Percentiles rank a stretch among this genome's conserved stretches.
These are phyloP conservation scores for Athalia circularis DNA, from an alignment of 2,888 invertebrate species.

Conservation along the genomic window DNA sequence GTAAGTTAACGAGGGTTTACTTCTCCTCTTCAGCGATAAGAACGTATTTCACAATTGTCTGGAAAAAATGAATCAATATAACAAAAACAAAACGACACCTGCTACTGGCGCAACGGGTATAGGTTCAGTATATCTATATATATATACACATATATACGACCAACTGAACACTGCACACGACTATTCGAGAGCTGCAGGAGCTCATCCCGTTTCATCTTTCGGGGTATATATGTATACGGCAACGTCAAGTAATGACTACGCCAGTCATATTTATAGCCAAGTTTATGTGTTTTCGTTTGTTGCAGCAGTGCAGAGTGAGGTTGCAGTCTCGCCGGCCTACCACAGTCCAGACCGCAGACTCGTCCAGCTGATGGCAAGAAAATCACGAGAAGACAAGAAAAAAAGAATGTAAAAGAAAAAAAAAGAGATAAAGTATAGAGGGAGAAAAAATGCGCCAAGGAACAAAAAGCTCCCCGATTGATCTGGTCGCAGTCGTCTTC, in stretches of 20 bases:
- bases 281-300: constrained; percentile 42
- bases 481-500: constrained; percentile 11
- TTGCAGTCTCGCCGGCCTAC: constrained; percentile 30
- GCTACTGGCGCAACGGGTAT: too few relatives aligned
- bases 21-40: constrained; percentile 24
- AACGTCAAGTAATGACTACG: constrained; percentile 33
- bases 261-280: constrained; percentile 30
- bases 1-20: constrained; percentile 35
- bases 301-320: constrained; percentile 16
- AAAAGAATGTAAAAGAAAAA: not conserved
- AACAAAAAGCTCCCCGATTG: constrained; percentile 12
- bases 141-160: not conserved
- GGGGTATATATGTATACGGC: not conserved
- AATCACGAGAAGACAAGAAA: constrained; percentile 18
- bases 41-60: constrained; percentile 21
- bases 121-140: not conserved
- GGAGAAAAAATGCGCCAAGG: constrained; percentile 1
- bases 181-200: not conserved
- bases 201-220: not conserved
- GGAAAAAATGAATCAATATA: not conserved
- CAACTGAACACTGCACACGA: not conserved
- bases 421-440: not conserved
- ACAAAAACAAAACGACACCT: constrained; percentile 11
- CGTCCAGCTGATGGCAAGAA: constrained; percentile 41
- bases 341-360: constrained; percentile 43